phyloP scores from a whole-genome alignment of 2,113 vertebrate genomes.

The Ailurus styani region DNA sequence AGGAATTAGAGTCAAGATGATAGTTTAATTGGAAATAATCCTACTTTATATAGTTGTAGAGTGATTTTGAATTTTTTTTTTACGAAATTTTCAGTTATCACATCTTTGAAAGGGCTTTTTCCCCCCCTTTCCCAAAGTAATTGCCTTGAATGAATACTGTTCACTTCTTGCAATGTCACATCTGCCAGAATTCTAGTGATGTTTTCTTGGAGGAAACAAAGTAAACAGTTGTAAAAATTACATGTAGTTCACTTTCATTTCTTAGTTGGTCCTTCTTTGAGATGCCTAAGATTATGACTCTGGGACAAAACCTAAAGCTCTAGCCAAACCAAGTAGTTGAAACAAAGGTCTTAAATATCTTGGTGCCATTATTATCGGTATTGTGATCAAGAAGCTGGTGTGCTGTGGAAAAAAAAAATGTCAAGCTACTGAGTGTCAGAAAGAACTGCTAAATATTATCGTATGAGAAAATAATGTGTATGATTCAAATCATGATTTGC shows the following conservation, averaged over 20 bases:
- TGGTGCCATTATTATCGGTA: neutral
- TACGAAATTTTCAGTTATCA: neutral
- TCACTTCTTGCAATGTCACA: neutral
- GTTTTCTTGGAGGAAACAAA: conserved; percentile 9
- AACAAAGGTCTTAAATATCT: neutral
- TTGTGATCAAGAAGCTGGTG: neutral
- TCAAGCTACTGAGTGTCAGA: neutral
- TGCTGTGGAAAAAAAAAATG: neutral
- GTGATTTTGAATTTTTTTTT: neutral
- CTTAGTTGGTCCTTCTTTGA: neutral
- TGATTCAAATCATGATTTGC: conserved; percentile 14
- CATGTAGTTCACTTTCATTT: neutral
- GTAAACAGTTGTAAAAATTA: neutral
- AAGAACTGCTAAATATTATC: neutral
- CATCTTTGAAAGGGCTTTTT: neutral
- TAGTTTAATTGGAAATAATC: neutral
- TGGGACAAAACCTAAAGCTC: neutral
- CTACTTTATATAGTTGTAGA: neutral
- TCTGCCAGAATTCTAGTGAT: neutral
- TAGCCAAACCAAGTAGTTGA: neutral
- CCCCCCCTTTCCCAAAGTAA: neutral
- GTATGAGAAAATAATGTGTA: neutral
- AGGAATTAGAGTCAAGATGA: neutral
- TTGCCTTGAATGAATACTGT: neutral
- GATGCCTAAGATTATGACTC: neutral